Conservation (phyloP, 2,113 vertebrate genomes). For the Cyanoliseus patagonus region DNA sequence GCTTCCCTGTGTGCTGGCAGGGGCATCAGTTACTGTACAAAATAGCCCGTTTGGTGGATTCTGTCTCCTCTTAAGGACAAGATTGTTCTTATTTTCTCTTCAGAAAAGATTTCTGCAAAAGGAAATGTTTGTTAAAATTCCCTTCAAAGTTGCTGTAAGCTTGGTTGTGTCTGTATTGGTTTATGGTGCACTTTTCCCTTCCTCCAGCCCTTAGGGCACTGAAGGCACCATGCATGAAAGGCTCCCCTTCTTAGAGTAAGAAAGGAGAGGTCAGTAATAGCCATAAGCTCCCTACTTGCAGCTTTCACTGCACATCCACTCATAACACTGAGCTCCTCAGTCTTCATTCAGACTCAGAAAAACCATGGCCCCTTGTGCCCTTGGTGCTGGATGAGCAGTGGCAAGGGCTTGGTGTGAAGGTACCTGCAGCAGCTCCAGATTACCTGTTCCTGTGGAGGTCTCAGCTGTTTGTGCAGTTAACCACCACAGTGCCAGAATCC, state of each 20-base stretch:
- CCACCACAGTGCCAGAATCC: neutral
- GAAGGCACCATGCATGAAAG: neutral
- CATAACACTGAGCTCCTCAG: accelerated
- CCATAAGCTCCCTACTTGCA: neutral
- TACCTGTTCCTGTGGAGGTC: neutral
- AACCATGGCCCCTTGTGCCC: neutral
- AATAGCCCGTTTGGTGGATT: slow-evolving; percentile 19
- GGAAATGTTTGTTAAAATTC: neutral
- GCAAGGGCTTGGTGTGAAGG: neutral
- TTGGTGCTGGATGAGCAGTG: accelerated
- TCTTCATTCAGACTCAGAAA: neutral
- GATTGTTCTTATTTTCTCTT: neutral
- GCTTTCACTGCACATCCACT: neutral
- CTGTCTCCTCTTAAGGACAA: slow-evolving; percentile 16
- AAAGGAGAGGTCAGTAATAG: neutral
- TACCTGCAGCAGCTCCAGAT: neutral
- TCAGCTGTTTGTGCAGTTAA: neutral
- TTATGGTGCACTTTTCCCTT: neutral
- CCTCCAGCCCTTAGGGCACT: neutral
- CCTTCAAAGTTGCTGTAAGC: neutral
- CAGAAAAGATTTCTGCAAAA: neutral
- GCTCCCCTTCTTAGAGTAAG: neutral
- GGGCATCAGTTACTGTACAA: slow-evolving; percentile 30
- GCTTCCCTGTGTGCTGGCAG: slow-evolving; percentile 36
- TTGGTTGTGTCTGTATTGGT: neutral